These are phyloP conservation scores for Rhagoletis zephyria DNA, from an alignment of 1,140 invertebrate species.

Conservation along the genomic window DNA sequence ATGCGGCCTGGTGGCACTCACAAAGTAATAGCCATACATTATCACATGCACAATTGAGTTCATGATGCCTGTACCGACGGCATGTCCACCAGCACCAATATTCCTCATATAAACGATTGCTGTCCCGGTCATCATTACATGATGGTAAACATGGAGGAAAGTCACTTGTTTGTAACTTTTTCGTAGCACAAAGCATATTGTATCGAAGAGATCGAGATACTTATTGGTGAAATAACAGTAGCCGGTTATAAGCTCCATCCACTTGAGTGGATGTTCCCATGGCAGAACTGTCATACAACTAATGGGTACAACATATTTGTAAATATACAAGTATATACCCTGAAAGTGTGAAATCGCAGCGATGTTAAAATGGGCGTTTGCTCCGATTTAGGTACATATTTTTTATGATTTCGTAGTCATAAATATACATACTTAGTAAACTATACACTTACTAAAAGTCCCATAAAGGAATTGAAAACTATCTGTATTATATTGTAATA, in stretches of 20 bases:
- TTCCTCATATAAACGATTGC: constrained; percentile 41
- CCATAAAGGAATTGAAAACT: constrained; percentile 26
- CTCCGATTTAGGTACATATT: not conserved
- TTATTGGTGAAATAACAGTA: constrained; percentile 63
- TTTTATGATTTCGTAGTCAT: not conserved
- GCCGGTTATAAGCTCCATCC: not conserved
- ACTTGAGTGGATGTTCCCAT: constrained; percentile 15
- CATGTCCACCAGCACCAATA: constrained; percentile 77
- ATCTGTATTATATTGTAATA: constrained; percentile 43
- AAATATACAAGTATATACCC: not conserved
- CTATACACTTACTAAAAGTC: not conserved
- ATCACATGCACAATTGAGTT: constrained; percentile 85
- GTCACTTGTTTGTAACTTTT: constrained; percentile 86
- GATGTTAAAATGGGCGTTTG: not conserved
- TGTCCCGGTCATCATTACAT: constrained; percentile 74
- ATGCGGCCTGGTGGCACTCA: constrained; percentile 77
- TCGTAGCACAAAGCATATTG: constrained; percentile 82
- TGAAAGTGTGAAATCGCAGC: not conserved
- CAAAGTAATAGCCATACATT: constrained; percentile 86
- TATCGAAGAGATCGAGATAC: constrained; percentile 76
- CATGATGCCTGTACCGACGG: constrained; percentile 79
- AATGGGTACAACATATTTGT: not conserved
- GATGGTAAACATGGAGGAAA: constrained; percentile 87
- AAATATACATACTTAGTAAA: not conserved
- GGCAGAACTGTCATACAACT: constrained; percentile 10